Evolutionary conservation across 2,888 invertebrate species (phyloP).

Genomic region (Mantis religiosa): DNA sequence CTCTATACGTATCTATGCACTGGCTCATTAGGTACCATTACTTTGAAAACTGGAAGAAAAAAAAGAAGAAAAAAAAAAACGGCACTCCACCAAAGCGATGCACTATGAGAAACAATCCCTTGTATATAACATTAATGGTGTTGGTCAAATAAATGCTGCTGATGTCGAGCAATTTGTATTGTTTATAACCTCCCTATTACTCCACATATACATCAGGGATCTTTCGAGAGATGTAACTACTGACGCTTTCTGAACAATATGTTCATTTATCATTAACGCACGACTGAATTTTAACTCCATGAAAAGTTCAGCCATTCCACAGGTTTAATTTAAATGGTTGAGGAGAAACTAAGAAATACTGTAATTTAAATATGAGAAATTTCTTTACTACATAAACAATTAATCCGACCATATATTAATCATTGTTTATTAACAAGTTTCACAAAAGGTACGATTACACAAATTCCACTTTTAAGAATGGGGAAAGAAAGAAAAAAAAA

Average conservation of each 20-base stretch:
- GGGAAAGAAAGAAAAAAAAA: not conserved
- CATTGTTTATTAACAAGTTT: conserved; percentile 32
- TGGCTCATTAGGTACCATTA: not conserved
- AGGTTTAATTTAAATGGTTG: not conserved
- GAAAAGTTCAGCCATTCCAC: not conserved
- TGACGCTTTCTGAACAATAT: not conserved
- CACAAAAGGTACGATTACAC: conserved; percentile 30
- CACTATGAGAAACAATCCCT: conserved; percentile 6
- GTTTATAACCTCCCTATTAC: not conserved
- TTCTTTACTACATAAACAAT: not conserved
- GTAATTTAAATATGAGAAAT: not conserved
- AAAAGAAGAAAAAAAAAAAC: too few relatives aligned
- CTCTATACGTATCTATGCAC: not conserved
- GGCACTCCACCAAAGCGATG: conserved; percentile 11
- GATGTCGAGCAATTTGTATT: not conserved
- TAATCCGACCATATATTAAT: conserved; percentile 20
- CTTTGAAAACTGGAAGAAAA: not conserved
- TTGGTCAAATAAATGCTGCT: conserved; percentile 1
- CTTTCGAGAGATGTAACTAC: not conserved
- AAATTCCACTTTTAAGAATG: conserved; percentile 29
- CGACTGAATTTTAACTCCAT: not conserved
- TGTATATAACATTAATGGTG: not conserved
- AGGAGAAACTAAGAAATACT: not conserved
- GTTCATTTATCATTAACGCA: not conserved
- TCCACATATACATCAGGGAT: not conserved